phyloP scores from a whole-genome alignment of 2,113 vertebrate genomes.

The Eupsittula cactorum region DNA sequence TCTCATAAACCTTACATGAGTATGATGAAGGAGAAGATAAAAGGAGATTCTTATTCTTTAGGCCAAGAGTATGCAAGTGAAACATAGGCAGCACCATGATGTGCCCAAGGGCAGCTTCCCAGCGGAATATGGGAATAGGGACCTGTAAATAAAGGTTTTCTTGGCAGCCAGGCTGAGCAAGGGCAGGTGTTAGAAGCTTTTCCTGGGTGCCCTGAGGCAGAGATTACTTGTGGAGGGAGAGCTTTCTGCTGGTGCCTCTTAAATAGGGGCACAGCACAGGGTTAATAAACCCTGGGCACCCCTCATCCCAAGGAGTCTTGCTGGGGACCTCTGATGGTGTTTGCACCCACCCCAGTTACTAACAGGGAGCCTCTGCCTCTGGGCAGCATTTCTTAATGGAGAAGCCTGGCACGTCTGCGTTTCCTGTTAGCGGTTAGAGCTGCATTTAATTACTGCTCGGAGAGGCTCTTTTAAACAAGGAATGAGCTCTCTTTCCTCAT shows the following conservation, averaged over 20 bases:
- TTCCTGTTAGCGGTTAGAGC: background rate
- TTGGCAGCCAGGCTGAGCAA: background rate
- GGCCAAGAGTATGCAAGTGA: background rate
- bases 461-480: background rate
- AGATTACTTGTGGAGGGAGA: background rate
- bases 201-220: background rate
- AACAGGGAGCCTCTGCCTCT: background rate
- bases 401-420: fast-evolving
- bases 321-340: background rate
- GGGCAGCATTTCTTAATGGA: background rate
- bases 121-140: background rate
- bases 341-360: background rate
- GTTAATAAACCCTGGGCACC: background rate
- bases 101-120: background rate
- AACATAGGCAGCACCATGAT: background rate
- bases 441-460: background rate
- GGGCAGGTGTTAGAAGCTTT: background rate
- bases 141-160: background rate
- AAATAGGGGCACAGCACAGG: background rate
- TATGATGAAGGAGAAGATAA: background rate
- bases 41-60: background rate
- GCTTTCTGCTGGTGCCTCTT: background rate
- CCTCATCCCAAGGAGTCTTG: background rate
- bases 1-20: background rate
- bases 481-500: background rate